phyloP scores from a whole-genome alignment of 2,888 invertebrate species.

The Drosophila paucipuncta region DNA sequence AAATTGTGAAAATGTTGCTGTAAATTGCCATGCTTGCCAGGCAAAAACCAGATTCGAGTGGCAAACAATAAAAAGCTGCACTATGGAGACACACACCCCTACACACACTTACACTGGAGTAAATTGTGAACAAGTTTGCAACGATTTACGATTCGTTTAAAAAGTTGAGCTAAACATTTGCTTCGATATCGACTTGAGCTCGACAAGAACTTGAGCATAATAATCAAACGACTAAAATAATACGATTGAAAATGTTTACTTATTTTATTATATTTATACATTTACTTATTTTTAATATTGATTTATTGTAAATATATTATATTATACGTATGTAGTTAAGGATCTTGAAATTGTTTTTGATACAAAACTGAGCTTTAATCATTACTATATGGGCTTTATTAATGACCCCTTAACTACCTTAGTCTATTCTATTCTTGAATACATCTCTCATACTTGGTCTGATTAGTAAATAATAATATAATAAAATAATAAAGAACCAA shows the following conservation, averaged over 20 bases:
- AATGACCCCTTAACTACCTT: not conserved
- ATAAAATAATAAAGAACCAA: not conserved
- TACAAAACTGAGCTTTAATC: not conserved
- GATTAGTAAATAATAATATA: not conserved
- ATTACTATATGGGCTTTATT: fast-evolving
- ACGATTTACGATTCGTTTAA: conserved; percentile 61
- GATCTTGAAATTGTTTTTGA: not conserved
- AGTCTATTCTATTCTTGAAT: not conserved
- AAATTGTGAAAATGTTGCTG: conserved; percentile 71
- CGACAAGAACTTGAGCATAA: not conserved
- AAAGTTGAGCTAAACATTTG: conserved; percentile 31
- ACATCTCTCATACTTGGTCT: not conserved
- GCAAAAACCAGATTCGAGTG: conserved; percentile 38
- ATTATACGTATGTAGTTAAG: not conserved
- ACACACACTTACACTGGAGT: conserved; percentile 14
- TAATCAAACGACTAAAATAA: not conserved
- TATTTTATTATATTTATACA: not conserved
- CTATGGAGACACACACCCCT: conserved; percentile 20
- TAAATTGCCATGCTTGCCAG: conserved; percentile 54
- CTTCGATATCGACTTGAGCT: conserved; percentile 6
- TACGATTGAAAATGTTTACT: not conserved
- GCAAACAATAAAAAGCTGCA: conserved; percentile 51
- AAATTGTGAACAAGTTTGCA: conserved; percentile 38
- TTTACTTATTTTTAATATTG: not conserved
- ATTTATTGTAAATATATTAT: not conserved